Evolutionary conservation across 35 echinoderm and acorn worm species (phyloP).

Genomic region (Heliocidaris tuberculata): DNA sequence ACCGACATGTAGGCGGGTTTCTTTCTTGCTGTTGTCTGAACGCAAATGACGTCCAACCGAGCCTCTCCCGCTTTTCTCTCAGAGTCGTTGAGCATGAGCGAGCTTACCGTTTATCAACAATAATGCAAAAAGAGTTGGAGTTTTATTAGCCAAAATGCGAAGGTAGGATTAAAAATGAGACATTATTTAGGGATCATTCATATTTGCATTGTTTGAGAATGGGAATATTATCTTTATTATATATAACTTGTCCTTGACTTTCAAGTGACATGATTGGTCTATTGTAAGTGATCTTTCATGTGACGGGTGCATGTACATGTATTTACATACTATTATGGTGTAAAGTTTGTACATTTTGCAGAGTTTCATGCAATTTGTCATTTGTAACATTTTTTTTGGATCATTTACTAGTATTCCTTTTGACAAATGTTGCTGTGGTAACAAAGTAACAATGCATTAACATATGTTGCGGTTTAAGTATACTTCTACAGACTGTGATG

Average conservation of each 20-base stretch:
- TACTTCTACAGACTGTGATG: not conserved
- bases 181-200: not conserved
- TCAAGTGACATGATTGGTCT: not conserved
- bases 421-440: no score
- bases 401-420: no score
- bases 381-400: not conserved
- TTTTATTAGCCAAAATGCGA: not conserved
- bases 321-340: not conserved
- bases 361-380: not conserved
- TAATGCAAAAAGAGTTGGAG: not conserved
- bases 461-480: not conserved
- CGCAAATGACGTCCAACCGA: not conserved
- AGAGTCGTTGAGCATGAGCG: not conserved
- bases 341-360: not conserved
- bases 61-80: slow-evolving; percentile 5
- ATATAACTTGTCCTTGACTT: not conserved
- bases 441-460: not conserved
- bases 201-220: not conserved
- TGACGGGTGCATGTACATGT: not conserved
- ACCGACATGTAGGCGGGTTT: not conserved
- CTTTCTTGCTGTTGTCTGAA: not conserved
- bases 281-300: not conserved
- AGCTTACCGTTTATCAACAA: not conserved
- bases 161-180: not conserved
- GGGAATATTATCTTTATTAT: not conserved